These are phyloP conservation scores for Rhagoletis zephyria DNA, from an alignment of 1,140 invertebrate genomes.

Conservation along the genomic window DNA sequence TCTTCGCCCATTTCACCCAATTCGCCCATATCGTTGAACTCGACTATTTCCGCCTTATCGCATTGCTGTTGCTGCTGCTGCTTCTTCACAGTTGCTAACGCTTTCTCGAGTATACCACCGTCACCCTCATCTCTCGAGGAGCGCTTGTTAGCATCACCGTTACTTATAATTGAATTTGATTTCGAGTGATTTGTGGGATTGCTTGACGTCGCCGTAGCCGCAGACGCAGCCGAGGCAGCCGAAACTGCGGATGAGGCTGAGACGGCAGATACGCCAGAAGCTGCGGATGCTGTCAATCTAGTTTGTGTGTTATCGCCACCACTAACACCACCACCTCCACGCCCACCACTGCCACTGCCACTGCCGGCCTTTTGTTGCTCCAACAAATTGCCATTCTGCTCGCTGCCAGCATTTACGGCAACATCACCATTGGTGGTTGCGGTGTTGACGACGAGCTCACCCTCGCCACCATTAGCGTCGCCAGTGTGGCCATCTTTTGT, in stretches of 20 bases:
- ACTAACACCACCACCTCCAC: conserved; percentile 8
- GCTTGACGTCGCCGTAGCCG: neutral
- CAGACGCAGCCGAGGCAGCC: conserved; percentile 8
- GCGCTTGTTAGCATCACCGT: conserved; percentile 63
- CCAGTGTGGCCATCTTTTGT: conserved; percentile 70
- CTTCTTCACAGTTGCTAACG: conserved; percentile 4
- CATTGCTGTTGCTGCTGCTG: conserved; percentile 56
- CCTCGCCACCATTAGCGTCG: conserved; percentile 56
- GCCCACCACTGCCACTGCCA: neutral
- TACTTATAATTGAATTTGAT: conserved; percentile 71
- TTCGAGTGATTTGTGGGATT: conserved; percentile 70
- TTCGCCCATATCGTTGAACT: conserved; percentile 65
- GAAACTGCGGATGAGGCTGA: conserved; percentile 27
- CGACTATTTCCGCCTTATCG: conserved; percentile 69
- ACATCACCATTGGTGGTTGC: conserved; percentile 45
- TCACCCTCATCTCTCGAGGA: conserved; percentile 7
- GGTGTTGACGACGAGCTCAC: neutral
- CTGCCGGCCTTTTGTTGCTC: conserved; percentile 5
- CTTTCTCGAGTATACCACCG: conserved; percentile 39
- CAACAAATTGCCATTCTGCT: conserved; percentile 52
- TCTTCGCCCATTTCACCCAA: conserved; percentile 63
- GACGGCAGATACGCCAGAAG: neutral
- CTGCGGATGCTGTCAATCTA: conserved; percentile 43
- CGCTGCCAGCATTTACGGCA: neutral
- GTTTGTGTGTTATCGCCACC: conserved; percentile 13